Evolutionary conservation across 2,797 vertebrate species (phyloP), one percentile per base, ranked within the genome.

Genomic region (Strix occidentalis): DNA sequence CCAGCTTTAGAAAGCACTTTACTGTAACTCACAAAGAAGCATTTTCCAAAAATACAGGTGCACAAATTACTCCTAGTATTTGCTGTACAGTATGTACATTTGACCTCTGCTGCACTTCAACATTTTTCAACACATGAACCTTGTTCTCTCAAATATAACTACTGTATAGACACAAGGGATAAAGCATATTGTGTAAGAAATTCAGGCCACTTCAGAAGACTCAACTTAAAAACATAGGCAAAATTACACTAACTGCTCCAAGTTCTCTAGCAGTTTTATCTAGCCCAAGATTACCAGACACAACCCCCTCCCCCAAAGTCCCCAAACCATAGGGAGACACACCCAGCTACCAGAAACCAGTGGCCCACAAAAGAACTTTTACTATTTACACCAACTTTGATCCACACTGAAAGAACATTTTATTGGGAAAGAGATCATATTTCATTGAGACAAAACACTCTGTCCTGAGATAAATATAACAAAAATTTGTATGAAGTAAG

Each of bases 21-120:
- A 79, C 81, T 74, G 53, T 63, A 84, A 53, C 41, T 50, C 17
- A 95, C 83, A 95, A 92, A 91, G 89, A 91, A 94, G 11, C 26
- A 53, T 93, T 90, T 92, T 96, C 89, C 84, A 97, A 95, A 97
- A 97, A 94, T 96, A 97, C 41, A 95, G 92, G 95, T 87, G 61
- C 68, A 90, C 71, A 50, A 87, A 85, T 97, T 94, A 78, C 92
- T 91, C 43, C 39, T 90, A 74, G 57, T 93, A 46, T 97, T 97
- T 97, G 82, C 86, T 75, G 76, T 94, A 92, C 65, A 95, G 69
- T 78, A 43, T 94, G 83, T 71, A 82, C 54, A 89, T 91, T 97
- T 97, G 83, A 94, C 85, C 91, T 93, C 43, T 61, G 60, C 37
- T 0, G 18, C 76, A 88, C 82, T 95, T 92, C 4, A 18, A 79